Base-by-base conservation (phyloP, 37 sponge, comb jelly and placozoan species). In the Halisarca cf. caerulea region DNA sequence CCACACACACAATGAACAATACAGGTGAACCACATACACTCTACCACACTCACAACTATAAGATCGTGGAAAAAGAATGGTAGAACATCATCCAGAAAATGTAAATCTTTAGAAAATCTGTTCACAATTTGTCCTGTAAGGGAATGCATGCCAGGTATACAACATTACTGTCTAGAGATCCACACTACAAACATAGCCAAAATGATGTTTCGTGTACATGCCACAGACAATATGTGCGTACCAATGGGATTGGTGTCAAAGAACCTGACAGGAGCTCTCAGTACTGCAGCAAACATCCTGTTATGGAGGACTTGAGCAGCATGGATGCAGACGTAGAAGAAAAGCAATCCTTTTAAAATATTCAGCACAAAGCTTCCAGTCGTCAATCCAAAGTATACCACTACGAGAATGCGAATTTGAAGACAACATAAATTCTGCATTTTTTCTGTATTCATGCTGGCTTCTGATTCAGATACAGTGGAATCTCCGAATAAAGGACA, bases 71-170 rank as follows among this genome's bases (percentile, higher is more conserved):
- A 82, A 23, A 47, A 38, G 36, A 7, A 69, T 38, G 78, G 77
- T 6, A 89, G 28, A 17, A 58, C 20, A 35, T 42, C 70, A 85
- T 89, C 89, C 44, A 89, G 70, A 20, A 80, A 59, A 27, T 53
- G 37, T 6, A 79, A 24, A 40, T 89, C 89, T 43, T 85, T 85
- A 0, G 89, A 89, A 64, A 89, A 89, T 20, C 89, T 38, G 30
- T 85, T 89, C 58, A 89, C 30, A 35, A 89, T 80, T 33, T 85
- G 85, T 44, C 89, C 89, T 89, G 73, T 14, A 55, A 59, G 2
- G 25, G 35, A 34, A 34, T 18, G 32, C 1, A 25, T 28, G 30
- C 18, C 15, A 7, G 1, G 30, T 28, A 6, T 1, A 17, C 1
- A 18, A 28, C n/a, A 8, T 32, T 68, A 30, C 35, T 30, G 32